These are phyloP conservation scores for Polyergus mexicanus DNA, from an alignment of 1,140 invertebrate species.

Conservation along the genomic window DNA sequence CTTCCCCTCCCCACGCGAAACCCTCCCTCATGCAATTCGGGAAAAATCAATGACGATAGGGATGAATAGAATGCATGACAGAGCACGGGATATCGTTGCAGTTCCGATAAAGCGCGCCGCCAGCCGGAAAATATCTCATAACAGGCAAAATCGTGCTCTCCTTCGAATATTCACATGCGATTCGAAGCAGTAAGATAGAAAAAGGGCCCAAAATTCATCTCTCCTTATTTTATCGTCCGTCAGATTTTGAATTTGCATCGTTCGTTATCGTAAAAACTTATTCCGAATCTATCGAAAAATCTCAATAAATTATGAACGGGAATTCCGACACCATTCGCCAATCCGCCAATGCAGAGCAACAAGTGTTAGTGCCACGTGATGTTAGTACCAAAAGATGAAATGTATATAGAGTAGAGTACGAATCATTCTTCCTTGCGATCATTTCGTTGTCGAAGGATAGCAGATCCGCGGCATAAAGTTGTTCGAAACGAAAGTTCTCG, in stretches of 20 bases:
- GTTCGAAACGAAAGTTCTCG: neutral
- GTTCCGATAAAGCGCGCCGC: conserved; percentile 36
- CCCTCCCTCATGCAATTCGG: conserved; percentile 7
- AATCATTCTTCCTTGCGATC: conserved; percentile 10
- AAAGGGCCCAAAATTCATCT: neutral
- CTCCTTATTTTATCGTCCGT: neutral
- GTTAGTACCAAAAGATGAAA: conserved; percentile 31
- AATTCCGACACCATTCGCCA: neutral
- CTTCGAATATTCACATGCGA: neutral
- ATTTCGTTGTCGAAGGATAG: neutral
- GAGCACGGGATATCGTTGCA: conserved; percentile 24
- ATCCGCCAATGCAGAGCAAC: conserved; percentile 2
- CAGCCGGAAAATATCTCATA: conserved; percentile 41
- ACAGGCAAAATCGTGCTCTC: neutral
- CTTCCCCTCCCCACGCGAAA: neutral
- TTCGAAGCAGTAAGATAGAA: neutral
- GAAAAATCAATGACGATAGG: conserved; percentile 46
- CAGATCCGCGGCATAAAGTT: neutral
- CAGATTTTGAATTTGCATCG: too few species aligned
- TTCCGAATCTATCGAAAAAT: neutral
- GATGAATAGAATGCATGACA: conserved; percentile 14
- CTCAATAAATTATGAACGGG: neutral
- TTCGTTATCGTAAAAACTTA: neutral
- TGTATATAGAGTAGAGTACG: neutral
- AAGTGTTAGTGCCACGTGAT: conserved; percentile 23